phyloP scores from a whole-genome alignment of 2,888 invertebrate genomes.

The Thalpophila matura region DNA sequence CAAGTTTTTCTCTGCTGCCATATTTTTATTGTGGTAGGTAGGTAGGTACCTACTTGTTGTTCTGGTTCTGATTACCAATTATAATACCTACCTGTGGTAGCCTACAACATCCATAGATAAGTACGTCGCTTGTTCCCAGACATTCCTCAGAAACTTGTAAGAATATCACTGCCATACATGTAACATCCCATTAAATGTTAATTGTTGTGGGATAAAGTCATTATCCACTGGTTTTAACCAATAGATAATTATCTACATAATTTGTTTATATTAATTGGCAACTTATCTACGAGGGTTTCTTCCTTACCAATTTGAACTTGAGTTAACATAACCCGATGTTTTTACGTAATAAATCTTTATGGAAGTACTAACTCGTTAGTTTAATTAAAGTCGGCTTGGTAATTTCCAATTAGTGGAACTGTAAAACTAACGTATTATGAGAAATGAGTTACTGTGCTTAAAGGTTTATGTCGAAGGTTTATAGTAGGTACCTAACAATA shows the following conservation, averaged over 20 bases:
- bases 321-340: constrained; percentile 5
- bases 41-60: too few relatives aligned
- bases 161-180: constrained; percentile 17
- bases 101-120: constrained; percentile 9
- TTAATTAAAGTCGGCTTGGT: constrained; percentile 33
- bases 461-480: constrained; percentile 20
- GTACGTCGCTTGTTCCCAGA: constrained; percentile 8
- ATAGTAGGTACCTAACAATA: constrained; percentile 25
- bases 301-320: constrained; percentile 12
- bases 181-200: constrained; percentile 27
- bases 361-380: constrained; percentile 24
- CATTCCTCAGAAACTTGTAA: constrained; percentile 6
- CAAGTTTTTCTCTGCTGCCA: constrained; percentile 29
- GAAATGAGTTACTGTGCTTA: constrained; percentile 7
- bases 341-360: constrained; percentile 21
- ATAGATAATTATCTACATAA: constrained; percentile 6
- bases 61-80: constrained; percentile 29
- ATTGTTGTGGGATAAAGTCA: constrained; percentile 26
- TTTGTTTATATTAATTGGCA: constrained; percentile 30
- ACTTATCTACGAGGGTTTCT: constrained; percentile 6
- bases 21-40: constrained; percentile 6
- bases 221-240: constrained; percentile 18
- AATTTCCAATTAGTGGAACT: constrained; percentile 52
- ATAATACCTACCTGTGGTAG: background rate
- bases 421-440: constrained; percentile 21